Conservation (phyloP, 2,113 vertebrate genomes). For the Salvator merianae region DNA sequence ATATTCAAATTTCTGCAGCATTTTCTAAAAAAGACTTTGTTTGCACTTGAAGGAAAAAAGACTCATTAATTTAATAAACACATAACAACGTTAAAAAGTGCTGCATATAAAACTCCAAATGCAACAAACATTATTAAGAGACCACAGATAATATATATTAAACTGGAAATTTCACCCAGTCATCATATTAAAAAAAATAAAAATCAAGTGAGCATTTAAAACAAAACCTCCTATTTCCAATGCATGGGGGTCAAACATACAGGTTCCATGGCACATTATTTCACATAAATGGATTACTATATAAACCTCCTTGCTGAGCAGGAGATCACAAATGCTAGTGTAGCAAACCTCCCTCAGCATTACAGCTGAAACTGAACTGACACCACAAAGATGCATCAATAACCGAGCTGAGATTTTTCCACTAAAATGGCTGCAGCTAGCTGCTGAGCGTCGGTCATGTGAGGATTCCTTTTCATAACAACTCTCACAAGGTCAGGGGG, state of each 20-base stretch:
- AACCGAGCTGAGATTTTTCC: conserved; percentile 90
- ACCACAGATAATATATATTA: conserved; percentile 72
- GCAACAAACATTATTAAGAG: conserved; percentile 80
- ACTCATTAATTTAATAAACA: conserved; percentile 73
- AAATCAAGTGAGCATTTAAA: conserved; percentile 67
- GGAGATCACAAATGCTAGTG: conserved; percentile 86
- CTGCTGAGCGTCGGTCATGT: conserved; percentile 92
- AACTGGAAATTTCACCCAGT: conserved; percentile 73
- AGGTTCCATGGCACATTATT: conserved; percentile 80
- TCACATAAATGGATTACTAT: conserved; percentile 86
- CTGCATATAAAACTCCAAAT: conserved; percentile 84
- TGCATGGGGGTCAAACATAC: conserved; percentile 73
- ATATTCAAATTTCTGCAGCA: conserved; percentile 64
- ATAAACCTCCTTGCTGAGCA: conserved; percentile 81
- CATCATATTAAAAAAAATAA: conserved; percentile 61
- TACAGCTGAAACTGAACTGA: conserved; percentile 80
- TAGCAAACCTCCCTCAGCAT: conserved; percentile 86
- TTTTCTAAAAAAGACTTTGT: conserved; percentile 47
- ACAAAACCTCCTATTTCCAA: conserved; percentile 66
- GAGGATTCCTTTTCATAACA: conserved; percentile 94
- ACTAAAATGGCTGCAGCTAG: conserved; percentile 93
- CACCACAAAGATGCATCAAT: conserved; percentile 82
- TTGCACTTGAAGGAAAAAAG: conserved; percentile 64
- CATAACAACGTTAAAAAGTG: conserved; percentile 81
- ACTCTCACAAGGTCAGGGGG: conserved; percentile 90